A percentile compares a stretch with the other conserved stretches of the same genome.
Evolutionary conservation across 37 sponge, comb jelly and placozoan species (phyloP).

Genomic region (Spongia lamella): DNA sequence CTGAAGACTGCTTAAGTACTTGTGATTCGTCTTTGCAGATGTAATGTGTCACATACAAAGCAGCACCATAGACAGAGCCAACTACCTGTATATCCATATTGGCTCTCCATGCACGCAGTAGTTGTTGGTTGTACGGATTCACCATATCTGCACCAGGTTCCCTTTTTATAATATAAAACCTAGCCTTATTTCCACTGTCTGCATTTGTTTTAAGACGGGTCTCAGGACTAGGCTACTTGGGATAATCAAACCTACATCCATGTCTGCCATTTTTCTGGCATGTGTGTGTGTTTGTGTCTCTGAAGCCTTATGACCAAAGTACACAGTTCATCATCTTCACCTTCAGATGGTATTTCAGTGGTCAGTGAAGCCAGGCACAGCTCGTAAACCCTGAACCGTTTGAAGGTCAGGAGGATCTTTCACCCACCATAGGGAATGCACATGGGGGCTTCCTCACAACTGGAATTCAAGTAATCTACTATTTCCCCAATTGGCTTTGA

Average conservation of each 20-base stretch:
- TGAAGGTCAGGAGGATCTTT: slow-evolving; percentile 1
- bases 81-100: slow-evolving; percentile 12
- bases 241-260: not conserved
- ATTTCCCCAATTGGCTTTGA: slow-evolving; percentile 22
- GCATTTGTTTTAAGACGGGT: not conserved
- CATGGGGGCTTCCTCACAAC: slow-evolving; percentile 13
- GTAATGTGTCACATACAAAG: not conserved
- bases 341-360: not conserved
- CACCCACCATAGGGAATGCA: slow-evolving; percentile 17
- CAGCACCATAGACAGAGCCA: slow-evolving; percentile 6
- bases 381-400: not conserved
- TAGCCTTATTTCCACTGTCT: not conserved
- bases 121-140: slow-evolving; percentile 3
- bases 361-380: slow-evolving; percentile 1
- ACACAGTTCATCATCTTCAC: not conserved
- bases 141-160: slow-evolving; percentile 4
- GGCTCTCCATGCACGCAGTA: slow-evolving; percentile 4
- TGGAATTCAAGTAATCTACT: slow-evolving; percentile 11
- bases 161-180: no score
- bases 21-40: not conserved
- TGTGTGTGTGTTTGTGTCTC: not conserved
- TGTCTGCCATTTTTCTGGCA: not conserved
- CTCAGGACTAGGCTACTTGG: not conserved
- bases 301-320: not conserved
- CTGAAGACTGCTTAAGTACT: not conserved